phyloP scores from a whole-genome alignment of 2,797 vertebrate species.

The Parambassis ranga region DNA sequence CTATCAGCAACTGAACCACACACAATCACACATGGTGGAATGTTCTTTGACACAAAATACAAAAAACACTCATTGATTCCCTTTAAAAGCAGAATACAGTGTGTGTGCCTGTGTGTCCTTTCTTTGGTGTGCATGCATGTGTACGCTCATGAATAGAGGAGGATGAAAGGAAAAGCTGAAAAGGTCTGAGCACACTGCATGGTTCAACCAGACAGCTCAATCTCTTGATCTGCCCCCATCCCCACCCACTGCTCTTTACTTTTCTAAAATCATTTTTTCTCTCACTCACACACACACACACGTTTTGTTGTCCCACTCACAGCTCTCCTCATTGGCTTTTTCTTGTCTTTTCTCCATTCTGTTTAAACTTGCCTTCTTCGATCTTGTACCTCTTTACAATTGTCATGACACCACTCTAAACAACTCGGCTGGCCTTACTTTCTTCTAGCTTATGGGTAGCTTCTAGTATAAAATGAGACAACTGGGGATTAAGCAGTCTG shows the following conservation, averaged over 20 bases:
- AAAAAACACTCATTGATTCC: slow-evolving; percentile 58
- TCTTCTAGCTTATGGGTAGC: not conserved
- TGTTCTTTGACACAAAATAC: slow-evolving; percentile 53
- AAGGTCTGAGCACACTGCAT: slow-evolving; percentile 60
- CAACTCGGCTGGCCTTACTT: not conserved
- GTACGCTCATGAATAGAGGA: slow-evolving; percentile 64
- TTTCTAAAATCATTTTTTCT: slow-evolving; percentile 37
- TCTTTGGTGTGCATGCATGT: slow-evolving; percentile 50
- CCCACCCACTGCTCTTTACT: slow-evolving; percentile 25
- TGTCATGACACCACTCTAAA: not conserved
- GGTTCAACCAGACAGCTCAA: slow-evolving; percentile 66
- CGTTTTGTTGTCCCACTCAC: not conserved
- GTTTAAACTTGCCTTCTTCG: not conserved
- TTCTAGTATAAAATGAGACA: not conserved
- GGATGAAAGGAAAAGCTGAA: slow-evolving; percentile 73
- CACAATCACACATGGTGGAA: slow-evolving; percentile 28
- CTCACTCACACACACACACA: too few relatives aligned
- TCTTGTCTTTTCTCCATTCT: not conserved
- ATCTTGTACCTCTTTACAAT: not conserved
- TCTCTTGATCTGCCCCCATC: slow-evolving; percentile 64
- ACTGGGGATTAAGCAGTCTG: not conserved
- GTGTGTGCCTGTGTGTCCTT: slow-evolving; percentile 55
- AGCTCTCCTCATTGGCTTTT: not conserved
- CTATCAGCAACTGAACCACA: slow-evolving; percentile 28
- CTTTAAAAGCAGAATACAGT: slow-evolving; percentile 53